Evolutionary conservation across 2,888 invertebrate species (phyloP).

Genomic region (Drosophila macrothrix): DNA sequence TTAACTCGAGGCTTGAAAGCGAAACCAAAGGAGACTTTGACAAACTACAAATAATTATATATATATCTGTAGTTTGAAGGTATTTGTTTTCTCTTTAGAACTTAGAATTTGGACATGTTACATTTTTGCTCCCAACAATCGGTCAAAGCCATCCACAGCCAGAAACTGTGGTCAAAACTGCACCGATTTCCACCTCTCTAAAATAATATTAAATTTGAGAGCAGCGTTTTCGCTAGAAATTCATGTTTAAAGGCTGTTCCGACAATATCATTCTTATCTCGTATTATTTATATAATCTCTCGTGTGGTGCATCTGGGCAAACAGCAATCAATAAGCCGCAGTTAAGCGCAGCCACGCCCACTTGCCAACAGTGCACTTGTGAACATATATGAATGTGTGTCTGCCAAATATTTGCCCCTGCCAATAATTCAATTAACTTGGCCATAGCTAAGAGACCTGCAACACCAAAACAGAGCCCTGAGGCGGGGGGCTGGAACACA

Average conservation of each 20-base stretch:
- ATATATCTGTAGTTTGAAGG: background rate
- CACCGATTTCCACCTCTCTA: background rate
- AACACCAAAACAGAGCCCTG: conserved; percentile 45
- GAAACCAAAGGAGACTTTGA: background rate
- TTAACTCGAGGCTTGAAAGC: background rate
- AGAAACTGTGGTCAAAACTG: background rate
- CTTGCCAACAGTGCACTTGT: conserved; percentile 5
- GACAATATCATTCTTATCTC: background rate
- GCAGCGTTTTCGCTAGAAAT: background rate
- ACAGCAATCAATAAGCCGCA: conserved; percentile 71
- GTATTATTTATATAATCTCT: conserved; percentile 1
- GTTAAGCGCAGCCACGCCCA: conserved; percentile 42
- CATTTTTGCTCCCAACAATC: background rate
- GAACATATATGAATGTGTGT: conserved; percentile 54
- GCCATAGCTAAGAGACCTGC: conserved; percentile 42
- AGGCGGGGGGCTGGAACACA: conserved; percentile 17
- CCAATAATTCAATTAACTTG: conserved; percentile 78
- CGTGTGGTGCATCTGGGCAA: conserved; percentile 57
- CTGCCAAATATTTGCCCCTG: conserved; percentile 72
- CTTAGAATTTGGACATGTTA: background rate
- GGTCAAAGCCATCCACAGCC: background rate
- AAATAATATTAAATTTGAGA: background rate
- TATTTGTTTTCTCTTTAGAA: background rate
- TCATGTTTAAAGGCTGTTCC: background rate
- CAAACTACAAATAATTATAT: background rate